Evolutionary conservation across 2,888 invertebrate species (phyloP).

Genomic region (Sminthurides aquaticus): DNA sequence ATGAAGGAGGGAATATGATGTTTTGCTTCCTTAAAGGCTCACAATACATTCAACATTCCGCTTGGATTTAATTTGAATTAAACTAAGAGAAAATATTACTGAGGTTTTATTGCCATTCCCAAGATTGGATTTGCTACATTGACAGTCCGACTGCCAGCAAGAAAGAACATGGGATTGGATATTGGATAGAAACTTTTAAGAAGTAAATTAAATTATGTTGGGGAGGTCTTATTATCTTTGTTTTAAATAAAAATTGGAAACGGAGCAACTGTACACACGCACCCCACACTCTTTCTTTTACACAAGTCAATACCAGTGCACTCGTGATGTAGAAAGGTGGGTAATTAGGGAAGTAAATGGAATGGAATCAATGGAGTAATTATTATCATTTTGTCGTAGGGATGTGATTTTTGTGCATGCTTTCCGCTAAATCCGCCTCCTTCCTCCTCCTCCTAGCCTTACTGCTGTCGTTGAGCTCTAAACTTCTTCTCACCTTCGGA

Average conservation of each 20-base stretch:
- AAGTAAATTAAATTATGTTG: not conserved
- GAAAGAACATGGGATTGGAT: too few relatives aligned
- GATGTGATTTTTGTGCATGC: not conserved
- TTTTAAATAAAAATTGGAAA: not conserved
- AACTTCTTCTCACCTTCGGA: too few relatives aligned
- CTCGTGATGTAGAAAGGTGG: not conserved
- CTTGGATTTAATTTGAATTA: too few relatives aligned
- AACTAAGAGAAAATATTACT: too few relatives aligned
- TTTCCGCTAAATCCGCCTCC: not conserved
- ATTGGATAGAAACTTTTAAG: not conserved
- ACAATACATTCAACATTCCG: too few relatives aligned
- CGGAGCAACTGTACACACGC: not conserved
- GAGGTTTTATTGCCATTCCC: too few relatives aligned
- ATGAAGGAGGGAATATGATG: too few relatives aligned
- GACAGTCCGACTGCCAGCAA: too few relatives aligned
- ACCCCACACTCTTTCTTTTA: too few relatives aligned
- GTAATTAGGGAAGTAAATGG: not conserved
- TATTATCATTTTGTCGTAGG: not conserved
- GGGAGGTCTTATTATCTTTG: not conserved
- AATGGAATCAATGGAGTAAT: not conserved
- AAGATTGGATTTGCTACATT: not conserved
- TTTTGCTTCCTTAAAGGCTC: too few relatives aligned
- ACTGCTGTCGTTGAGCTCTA: too few relatives aligned
- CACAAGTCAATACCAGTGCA: not conserved
- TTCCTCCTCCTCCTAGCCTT: too few relatives aligned